These are phyloP conservation scores for Chrosomus eos DNA, from an alignment of 2,797 vertebrate species.

Conservation along the genomic window DNA sequence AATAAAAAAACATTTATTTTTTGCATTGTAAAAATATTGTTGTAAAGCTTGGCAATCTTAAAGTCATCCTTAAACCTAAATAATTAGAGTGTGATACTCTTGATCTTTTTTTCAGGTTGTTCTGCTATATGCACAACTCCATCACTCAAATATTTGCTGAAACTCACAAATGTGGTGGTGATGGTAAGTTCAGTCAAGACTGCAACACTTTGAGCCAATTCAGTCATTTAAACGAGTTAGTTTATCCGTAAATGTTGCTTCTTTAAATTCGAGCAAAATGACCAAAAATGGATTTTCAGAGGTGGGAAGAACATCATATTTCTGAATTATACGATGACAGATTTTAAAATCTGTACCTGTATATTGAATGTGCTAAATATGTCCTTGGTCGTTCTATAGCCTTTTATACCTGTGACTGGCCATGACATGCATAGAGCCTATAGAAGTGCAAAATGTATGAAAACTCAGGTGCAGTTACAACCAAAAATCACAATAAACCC, in stretches of 20 bases:
- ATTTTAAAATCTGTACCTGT: too few species aligned
- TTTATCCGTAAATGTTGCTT: too few species aligned
- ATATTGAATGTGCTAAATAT: too few species aligned
- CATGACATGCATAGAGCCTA: background rate
- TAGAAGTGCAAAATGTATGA: background rate
- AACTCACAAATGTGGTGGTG: background rate
- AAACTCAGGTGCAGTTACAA: background rate
- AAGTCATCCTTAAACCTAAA: constrained; percentile 9
- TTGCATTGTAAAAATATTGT: constrained; percentile 7
- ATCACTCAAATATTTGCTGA: constrained; percentile 1
- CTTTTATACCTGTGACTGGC: background rate
- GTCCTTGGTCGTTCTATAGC: too few species aligned
- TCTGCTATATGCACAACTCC: background rate
- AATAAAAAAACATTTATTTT: background rate
- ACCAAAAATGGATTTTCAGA: too few species aligned
- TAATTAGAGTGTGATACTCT: background rate
- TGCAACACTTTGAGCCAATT: background rate
- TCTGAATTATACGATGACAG: too few species aligned
- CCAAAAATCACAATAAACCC: background rate
- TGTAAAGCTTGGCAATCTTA: constrained; percentile 6
- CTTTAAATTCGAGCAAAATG: too few species aligned
- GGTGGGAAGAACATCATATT: too few species aligned
- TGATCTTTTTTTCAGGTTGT: background rate
- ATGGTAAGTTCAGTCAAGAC: background rate
- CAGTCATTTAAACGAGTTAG: background rate